Evolutionary conservation across 2,888 invertebrate species (phyloP), one percentile per base, ranked within the genome.

Genomic region (Andrena bicolor): DNA sequence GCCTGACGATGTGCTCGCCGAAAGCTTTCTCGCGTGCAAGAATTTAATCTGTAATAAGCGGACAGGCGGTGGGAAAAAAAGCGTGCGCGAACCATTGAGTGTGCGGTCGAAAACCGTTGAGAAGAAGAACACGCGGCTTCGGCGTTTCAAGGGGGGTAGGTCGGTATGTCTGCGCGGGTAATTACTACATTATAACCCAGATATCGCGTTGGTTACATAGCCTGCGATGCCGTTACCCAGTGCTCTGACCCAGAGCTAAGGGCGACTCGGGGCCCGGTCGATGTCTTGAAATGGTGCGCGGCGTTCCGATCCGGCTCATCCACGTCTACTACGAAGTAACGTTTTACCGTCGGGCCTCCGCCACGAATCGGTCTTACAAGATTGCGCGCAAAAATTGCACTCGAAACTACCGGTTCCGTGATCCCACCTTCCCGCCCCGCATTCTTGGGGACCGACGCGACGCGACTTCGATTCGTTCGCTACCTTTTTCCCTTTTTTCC

Each of bases 211-310:
- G 81, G 74, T 76, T 83, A 88, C 87, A 80, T 79, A 84, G 84
- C 84, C 87, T 41, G 86, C 84, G 87, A 91, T 92, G 89, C 92
- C 92, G 92, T 92, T 92, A 91, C 91, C 89, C 92, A 89, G 90
- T 92, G 91, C 91, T 91, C 92, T 92, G 92, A 92, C 92, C 92
- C 91, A 92, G 92, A 91, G 92, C 92, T 91, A 92, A 92, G 92
- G 92, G 92, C 92, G 90, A 91, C 92, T 85, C 78, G 85, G 72
- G 89, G 76, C 84, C 80, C 80, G 84, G 71, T 68, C 83, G 83
- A 83, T 90, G 89, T 85, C 91, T 91, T 72, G 84, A 90, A 91
- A 91, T 90, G 91, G 90, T 85, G 83, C 88, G 85, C 84, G 71
- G 80, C 79, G 83, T 75, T 80, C 80, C 84, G 82, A 86, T 89